Evolutionary conservation across 2,113 vertebrate genomes (phyloP).

Genomic region (Neolamprologus sp.): DNA sequence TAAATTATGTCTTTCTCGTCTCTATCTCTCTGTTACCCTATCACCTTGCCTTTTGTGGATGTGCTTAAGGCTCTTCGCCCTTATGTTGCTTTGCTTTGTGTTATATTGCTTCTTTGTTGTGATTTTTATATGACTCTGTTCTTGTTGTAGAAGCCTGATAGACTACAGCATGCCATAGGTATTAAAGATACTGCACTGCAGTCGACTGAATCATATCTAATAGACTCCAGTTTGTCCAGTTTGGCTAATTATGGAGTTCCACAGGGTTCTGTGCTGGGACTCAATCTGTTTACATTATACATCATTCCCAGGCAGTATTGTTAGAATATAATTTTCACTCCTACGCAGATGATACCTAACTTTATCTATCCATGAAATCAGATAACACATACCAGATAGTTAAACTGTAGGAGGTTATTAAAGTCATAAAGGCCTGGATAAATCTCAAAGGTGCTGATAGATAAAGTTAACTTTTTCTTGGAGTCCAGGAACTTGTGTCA

Average conservation of each 20-base stretch:
- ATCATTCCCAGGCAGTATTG: background rate
- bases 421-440: background rate
- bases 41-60: background rate
- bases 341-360: background rate
- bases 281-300: background rate
- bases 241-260: background rate
- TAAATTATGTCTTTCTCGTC: background rate
- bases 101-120: fast-evolving
- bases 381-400: background rate
- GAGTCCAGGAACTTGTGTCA: too few species aligned
- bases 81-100: background rate
- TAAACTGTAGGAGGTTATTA: background rate
- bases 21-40: background rate
- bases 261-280: background rate
- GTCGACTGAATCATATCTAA: background rate
- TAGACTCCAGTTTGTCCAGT: fast-evolving
- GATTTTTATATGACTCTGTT: background rate
- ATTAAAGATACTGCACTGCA: background rate
- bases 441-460: fast-evolving
- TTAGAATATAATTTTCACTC: fast-evolving
- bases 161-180: background rate
- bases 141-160: background rate
- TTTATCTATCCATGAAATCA: background rate
- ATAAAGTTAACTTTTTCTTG: background rate
- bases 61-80: background rate